phyloP scores from a whole-genome alignment of 2,888 invertebrate species.

The Reticulitermes lucifugus region DNA sequence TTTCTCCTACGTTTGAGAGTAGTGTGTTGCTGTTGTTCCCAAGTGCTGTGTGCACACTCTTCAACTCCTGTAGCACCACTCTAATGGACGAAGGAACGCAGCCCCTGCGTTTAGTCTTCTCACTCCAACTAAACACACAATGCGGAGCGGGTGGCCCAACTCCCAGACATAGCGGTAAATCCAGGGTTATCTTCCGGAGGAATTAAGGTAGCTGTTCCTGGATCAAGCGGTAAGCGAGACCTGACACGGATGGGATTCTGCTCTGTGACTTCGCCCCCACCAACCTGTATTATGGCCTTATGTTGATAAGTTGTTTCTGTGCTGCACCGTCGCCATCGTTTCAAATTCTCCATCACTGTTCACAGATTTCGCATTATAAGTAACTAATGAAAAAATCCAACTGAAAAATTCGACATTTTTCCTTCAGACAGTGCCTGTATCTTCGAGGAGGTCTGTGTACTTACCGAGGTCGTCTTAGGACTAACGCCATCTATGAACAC shows the following conservation, averaged over 20 bases:
- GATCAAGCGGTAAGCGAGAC: constrained; percentile 6
- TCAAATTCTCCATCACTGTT: no score
- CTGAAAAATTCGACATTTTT: no score
- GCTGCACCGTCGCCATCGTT: no score
- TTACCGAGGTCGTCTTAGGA: no score
- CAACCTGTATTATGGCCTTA: no score
- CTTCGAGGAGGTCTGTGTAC: no score
- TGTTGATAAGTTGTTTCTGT: no score
- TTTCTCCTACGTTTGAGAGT: no score
- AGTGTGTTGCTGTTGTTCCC: background rate
- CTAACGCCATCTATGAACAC: no score
- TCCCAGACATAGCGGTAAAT: constrained; percentile 3
- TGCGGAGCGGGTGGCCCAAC: background rate
- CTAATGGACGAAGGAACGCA: background rate
- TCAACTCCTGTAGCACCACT: background rate
- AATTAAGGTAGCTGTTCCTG: background rate
- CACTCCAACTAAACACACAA: background rate
- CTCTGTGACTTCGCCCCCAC: background rate
- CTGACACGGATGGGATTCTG: background rate
- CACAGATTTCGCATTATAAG: no score
- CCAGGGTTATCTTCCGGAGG: constrained; percentile 22
- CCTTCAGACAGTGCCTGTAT: no score
- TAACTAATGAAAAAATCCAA: no score
- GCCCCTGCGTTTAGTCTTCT: background rate
- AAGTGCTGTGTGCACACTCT: constrained; percentile 21